A percentile compares a stretch with the other conserved stretches of the same genome.
phyloP scores from a whole-genome alignment of 2,888 invertebrate genomes.

The Neoaliturus tenellus region DNA sequence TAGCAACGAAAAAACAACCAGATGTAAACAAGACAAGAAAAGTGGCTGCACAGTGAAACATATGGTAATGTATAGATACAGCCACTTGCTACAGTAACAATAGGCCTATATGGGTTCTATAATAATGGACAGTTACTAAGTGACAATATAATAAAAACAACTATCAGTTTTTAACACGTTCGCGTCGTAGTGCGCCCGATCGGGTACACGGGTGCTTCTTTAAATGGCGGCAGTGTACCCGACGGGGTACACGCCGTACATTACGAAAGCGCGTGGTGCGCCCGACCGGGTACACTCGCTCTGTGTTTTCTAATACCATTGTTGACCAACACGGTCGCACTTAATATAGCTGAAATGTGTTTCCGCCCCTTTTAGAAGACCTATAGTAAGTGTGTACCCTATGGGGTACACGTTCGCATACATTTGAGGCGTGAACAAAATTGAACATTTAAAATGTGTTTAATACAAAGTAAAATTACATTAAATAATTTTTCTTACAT shows the following conservation, averaged over 20 bases:
- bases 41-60: too few relatives aligned
- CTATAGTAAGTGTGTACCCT: not conserved
- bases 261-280: not conserved
- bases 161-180: not conserved
- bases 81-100: too few relatives aligned
- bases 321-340: not conserved
- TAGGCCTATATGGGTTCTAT: too few relatives aligned
- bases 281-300: not conserved
- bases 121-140: too few relatives aligned
- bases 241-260: conserved; percentile 6
- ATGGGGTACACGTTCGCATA: not conserved
- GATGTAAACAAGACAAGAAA: too few relatives aligned
- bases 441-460: not conserved
- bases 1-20: too few relatives aligned
- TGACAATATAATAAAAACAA: too few relatives aligned
- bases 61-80: too few relatives aligned
- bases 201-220: not conserved
- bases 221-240: not conserved
- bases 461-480: not conserved
- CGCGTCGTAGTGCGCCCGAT: not conserved
- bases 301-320: not conserved
- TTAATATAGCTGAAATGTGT: conserved; percentile 14
- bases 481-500: too few relatives aligned
- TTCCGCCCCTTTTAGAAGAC: not conserved
- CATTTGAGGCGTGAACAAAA: not conserved